Percentiles rank a stretch among this genome's conserved stretches.
These are phyloP conservation scores for Mystacides longicornis DNA, from an alignment of 2,888 invertebrate genomes.

Conservation along the genomic window DNA sequence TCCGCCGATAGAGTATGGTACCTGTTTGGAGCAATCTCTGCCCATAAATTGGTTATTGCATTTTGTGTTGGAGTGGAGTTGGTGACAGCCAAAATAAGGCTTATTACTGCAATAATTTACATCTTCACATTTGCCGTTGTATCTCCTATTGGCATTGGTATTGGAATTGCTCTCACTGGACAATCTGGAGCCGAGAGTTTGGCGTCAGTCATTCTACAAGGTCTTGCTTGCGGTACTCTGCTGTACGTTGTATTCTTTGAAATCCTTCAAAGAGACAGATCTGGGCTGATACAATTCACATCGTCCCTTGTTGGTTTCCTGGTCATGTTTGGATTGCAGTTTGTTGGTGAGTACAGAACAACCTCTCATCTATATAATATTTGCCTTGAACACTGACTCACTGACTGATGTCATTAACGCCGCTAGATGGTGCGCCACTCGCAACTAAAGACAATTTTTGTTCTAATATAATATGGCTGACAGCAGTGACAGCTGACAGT, in stretches of 20 bases:
- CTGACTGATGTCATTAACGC: too few relatives aligned
- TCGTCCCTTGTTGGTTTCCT: conserved; percentile 62
- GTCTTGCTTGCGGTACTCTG: conserved; percentile 86
- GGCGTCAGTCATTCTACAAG: conserved; percentile 64
- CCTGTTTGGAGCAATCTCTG: conserved; percentile 76
- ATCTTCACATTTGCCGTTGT: conserved; percentile 71
- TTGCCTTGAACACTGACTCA: too few relatives aligned
- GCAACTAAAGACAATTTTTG: too few relatives aligned
- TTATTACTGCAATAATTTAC: conserved; percentile 55
- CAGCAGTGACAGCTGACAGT: too few relatives aligned
- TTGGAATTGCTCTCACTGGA: conserved; percentile 60
- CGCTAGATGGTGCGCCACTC: too few relatives aligned
- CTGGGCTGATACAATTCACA: conserved; percentile 58
- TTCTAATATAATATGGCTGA: too few relatives aligned
- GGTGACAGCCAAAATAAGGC: conserved; percentile 61
- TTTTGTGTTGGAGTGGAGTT: conserved; percentile 84
- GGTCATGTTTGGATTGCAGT: conserved; percentile 63
- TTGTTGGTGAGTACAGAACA: conserved; percentile 52
- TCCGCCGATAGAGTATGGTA: conserved; percentile 59
- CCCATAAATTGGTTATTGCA: conserved; percentile 80
- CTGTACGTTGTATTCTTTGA: conserved; percentile 97
- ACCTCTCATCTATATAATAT: too few relatives aligned
- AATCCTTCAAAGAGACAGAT: conserved; percentile 56
- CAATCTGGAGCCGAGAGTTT: conserved; percentile 51
- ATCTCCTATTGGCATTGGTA: conserved; percentile 72